Evolutionary conservation across 2,113 vertebrate species (phyloP), one percentile per base, ranked within the genome.

Genomic region (Junco hyemalis): DNA sequence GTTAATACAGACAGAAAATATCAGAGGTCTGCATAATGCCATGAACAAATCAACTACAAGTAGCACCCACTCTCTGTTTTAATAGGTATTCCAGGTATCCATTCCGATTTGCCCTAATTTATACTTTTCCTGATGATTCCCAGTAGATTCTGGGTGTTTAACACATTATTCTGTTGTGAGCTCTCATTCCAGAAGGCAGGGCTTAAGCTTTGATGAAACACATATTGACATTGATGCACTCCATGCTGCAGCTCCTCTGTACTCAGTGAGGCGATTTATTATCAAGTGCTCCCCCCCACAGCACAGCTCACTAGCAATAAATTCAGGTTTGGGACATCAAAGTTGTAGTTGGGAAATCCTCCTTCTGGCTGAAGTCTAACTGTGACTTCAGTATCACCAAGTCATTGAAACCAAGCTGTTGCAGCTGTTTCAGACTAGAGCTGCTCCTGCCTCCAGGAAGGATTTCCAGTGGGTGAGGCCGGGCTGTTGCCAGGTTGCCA

Each of bases 201-300:
- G 31, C 45, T 81, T 69, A 90, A 72, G 38, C 11, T 86, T 45
- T 44, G 19, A 45, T 70, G 59, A 76, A 91, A 54, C 28, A 42
- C 15, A 2, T 12, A 24, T 14, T 22, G 25, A 9, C 9, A 7
- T 23, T 68, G 23, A 23, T 2, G 4, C 45, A 17, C 64, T 66
- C 38, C 0, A 0, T n/a, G 24, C 66, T 53, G 35, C 31, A 68
- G 38, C 31, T 76, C 2, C 1, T 59, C 56, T 79, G 28, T 57
- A 45, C 1, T 1, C 65, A 61, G 4, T 25, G 16, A 79, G 42
- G 29, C 40, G 48, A 36, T 63, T 92, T 72, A n/a, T 77, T 72
- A 21, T 44, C 35, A 9, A 24, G 19, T 0, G 0, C 31, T 90
- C 19, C n/a, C 9, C 22, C 22, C 7, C 22, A 19, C 38, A 70